Conservation (phyloP, 2,888 invertebrate species). For the Eucera pruinosa region DNA sequence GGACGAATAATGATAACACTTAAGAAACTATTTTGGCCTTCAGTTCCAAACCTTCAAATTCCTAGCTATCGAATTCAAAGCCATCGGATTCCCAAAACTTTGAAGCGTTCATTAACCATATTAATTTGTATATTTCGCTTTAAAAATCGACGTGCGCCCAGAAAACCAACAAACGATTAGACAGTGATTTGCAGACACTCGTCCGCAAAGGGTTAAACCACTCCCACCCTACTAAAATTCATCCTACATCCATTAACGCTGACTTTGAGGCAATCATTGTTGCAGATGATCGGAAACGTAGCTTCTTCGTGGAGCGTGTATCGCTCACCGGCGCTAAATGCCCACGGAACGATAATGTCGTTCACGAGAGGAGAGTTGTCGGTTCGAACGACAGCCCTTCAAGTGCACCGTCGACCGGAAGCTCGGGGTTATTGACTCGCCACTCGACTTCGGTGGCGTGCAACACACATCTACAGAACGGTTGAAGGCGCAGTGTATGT, state of each 20-base stretch:
- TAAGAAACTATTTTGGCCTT: too few relatives aligned
- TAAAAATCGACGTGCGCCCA: too few relatives aligned
- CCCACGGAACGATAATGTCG: conserved; percentile 78
- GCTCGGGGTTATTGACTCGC: conserved; percentile 82
- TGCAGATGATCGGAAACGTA: conserved; percentile 20
- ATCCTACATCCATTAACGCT: background rate
- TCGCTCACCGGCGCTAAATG: conserved; percentile 76
- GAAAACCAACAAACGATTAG: too few relatives aligned
- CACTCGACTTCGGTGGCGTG: conserved; percentile 77
- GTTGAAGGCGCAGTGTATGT: conserved; percentile 25
- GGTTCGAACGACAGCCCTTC: conserved; percentile 82
- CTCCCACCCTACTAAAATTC: too few relatives aligned
- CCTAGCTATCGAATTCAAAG: too few relatives aligned
- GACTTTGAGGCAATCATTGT: conserved; percentile 1
- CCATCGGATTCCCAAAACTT: too few relatives aligned
- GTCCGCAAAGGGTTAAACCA: too few relatives aligned
- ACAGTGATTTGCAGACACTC: too few relatives aligned
- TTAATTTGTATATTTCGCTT: too few relatives aligned
- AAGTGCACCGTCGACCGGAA: conserved; percentile 79
- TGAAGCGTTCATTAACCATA: too few relatives aligned
- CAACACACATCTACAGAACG: conserved; percentile 57
- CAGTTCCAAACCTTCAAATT: too few relatives aligned
- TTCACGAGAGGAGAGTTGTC: conserved; percentile 79
- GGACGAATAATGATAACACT: too few relatives aligned
- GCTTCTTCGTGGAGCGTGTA: conserved; percentile 58